Evolutionary conservation across 2,888 invertebrate genomes (phyloP), one percentile per base, ranked within the genome.

Genomic region (Drosophila histrio): DNA sequence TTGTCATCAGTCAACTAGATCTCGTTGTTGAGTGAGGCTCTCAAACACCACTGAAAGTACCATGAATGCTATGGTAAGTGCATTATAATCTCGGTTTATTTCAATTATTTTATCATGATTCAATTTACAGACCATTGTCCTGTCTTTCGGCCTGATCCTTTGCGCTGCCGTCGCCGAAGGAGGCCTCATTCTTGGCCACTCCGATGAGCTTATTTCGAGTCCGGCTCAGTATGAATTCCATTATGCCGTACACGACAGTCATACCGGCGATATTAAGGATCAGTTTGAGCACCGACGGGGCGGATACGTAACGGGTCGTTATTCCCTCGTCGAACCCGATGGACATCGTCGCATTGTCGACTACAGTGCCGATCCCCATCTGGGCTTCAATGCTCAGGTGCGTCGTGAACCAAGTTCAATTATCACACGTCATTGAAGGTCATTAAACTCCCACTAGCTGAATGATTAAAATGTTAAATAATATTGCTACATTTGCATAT

Each of bases 211-310:
- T 3, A 88, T 89, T 38, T 76, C 84, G 15, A 80, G 81, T 44
- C 90, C 90, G 28, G 89, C 91, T 15, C 89, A 91, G 17, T 92
- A 92, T 44, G 91, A 91, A 65, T 92, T 92, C 63, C 91, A 90
- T 28, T 92, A 92, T 47, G 87, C 90, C 2, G 91, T 92, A 2
- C 91, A 92, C 52, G 92, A 92, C 41, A 83, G 85, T n/a, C 90
- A 90, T 32, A 92, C 92, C 8, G 91, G 91, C 11, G 92, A 92
- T 72, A 86, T 92, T 0, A 92, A 92, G 79, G 91, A 91, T 77
- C 92, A 92, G 65, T 91, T 91, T 26, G 92, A 92, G 79, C 89
- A 91, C 60, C 90, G 92, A 46, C 89, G 90, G 22, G 92, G 92
- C 8, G 91, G 91, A 61, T 89, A 90, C 54, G 92, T 92, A 1